Percentiles rank a stretch among this genome's conserved stretches.
phyloP scores from a whole-genome alignment of 2,113 vertebrate genomes.

The Martes martes region DNA sequence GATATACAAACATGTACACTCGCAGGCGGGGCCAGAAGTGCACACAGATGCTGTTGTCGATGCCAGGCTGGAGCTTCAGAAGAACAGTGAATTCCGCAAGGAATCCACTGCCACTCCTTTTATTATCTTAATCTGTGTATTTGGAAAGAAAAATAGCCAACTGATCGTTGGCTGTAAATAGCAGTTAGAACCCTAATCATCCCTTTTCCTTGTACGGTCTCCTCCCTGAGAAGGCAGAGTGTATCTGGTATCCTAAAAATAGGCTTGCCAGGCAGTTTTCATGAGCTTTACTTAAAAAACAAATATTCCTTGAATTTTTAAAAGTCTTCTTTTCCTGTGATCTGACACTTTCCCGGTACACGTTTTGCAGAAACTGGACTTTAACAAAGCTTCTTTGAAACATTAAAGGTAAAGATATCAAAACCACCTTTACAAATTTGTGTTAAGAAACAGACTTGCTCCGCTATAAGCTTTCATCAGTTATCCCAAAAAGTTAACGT shows the following conservation, averaged over 20 bases:
- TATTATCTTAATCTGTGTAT: constrained; percentile 74
- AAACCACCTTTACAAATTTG: constrained; percentile 65
- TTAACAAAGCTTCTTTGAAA: constrained; percentile 66
- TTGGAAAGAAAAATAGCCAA: constrained; percentile 74
- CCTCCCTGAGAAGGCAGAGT: constrained; percentile 25
- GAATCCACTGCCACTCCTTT: constrained; percentile 68
- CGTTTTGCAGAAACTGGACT: constrained; percentile 51
- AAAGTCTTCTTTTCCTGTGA: constrained; percentile 57
- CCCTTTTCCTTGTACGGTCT: not conserved
- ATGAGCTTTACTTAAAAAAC: constrained; percentile 53
- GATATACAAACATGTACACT: constrained; percentile 79
- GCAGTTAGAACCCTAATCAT: constrained; percentile 53
- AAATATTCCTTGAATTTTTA: constrained; percentile 65
- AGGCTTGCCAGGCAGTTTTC: constrained; percentile 16
- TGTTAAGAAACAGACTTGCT: constrained; percentile 50
- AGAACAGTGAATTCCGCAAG: constrained; percentile 69
- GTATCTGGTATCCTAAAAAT: constrained; percentile 19
- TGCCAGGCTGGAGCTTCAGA: constrained; percentile 50
- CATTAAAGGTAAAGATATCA: constrained; percentile 68
- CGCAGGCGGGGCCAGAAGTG: constrained; percentile 48
- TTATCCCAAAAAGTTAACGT: constrained; percentile 71
- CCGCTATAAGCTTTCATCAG: constrained; percentile 56
- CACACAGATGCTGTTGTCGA: constrained; percentile 40
- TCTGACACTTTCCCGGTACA: constrained; percentile 53
- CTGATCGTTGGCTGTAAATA: constrained; percentile 61